Evolutionary conservation across 2,888 invertebrate genomes (phyloP).

Genomic region (Drosophila barbarae): DNA sequence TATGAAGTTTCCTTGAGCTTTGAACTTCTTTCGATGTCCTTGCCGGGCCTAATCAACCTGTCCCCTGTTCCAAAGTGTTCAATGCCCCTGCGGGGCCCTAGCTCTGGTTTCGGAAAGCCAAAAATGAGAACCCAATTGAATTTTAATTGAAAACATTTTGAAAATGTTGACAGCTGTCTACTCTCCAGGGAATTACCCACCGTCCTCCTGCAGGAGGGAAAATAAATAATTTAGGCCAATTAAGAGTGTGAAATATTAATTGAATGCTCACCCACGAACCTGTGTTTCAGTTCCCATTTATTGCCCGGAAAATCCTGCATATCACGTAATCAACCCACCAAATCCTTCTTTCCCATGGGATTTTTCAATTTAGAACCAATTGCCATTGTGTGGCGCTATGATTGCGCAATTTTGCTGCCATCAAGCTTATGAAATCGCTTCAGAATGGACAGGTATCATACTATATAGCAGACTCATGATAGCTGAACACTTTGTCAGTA

Average conservation of each 20-base stretch:
- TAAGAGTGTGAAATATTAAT: constrained; percentile 67
- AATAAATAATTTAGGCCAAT: constrained; percentile 56
- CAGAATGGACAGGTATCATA: constrained; percentile 17
- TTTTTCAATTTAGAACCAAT: constrained; percentile 33
- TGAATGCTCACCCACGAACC: constrained; percentile 26
- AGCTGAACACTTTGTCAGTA: constrained; percentile 4
- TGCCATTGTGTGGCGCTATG: constrained; percentile 23
- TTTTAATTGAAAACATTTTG: constrained; percentile 54
- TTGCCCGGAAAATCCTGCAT: background rate
- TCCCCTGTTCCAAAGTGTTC: background rate
- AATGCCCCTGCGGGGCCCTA: background rate
- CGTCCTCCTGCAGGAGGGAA: constrained; percentile 9
- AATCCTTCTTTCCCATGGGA: background rate
- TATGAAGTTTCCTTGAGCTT: constrained; percentile 61
- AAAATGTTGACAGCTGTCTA: constrained; percentile 66
- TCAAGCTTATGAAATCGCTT: constrained; percentile 33
- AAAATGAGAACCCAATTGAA: constrained; percentile 39
- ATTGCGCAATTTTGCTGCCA: constrained; percentile 48
- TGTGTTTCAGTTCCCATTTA: constrained; percentile 33
- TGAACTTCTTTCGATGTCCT: constrained; percentile 66
- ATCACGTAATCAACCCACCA: background rate
- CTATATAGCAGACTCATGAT: constrained; percentile 17
- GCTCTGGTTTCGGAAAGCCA: background rate
- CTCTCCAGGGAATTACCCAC: constrained; percentile 28
- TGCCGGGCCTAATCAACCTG: constrained; percentile 35